Base-by-base conservation (phyloP, 1,140 invertebrate genomes). In the Drosophila insularis region DNA sequence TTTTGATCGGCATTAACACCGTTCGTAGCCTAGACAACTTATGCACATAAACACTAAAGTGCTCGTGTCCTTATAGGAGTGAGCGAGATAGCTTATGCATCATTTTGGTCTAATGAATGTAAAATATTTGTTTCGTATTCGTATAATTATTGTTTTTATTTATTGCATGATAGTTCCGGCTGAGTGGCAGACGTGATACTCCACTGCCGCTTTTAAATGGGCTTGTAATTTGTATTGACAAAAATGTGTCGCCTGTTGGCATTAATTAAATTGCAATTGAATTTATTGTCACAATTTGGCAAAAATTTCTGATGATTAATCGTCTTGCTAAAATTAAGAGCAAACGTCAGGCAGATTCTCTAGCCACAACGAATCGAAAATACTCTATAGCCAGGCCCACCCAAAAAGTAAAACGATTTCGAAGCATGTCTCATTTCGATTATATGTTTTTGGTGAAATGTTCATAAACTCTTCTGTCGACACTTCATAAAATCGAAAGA, bases 251-350 rank as follows among this genome's bases (percentile, higher is more conserved):
- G 32, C 35, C 27, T 65, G 65, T 55, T 58, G 50, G 46, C 65
- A 89, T 74, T 74, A 82, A 89, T 84, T 78, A 71, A 82, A 80
- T 89, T 80, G 74, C 77, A 58, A 80, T 82, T 80, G 71, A 74
- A 77, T 74, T 87, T 75, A 75, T 43, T 68, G 66, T 65, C 64
- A 81, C 58, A 63, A 63, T n/a, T 53, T 27, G 53, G 78, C 53
- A 74, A 75, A 81, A 86, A 75, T 72, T 81, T 81, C 56, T 68
- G 82, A 75, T 86, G 82, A 85, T 81, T 85, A 87, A 86, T 78
- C 81, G 67, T 50, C 65, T 68, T 60, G 61, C 14, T 8, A 59
- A 27, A 71, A 66, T 53, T 2, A 21, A 13, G 32, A 50, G 14
- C 17, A 50, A 37, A 11, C 11, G 11, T 13, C 35, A 0, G 7